Evolutionary conservation across 2,113 vertebrate species (phyloP), one percentile per base, ranked within the genome.

Genomic region (Anhinga rufa): DNA sequence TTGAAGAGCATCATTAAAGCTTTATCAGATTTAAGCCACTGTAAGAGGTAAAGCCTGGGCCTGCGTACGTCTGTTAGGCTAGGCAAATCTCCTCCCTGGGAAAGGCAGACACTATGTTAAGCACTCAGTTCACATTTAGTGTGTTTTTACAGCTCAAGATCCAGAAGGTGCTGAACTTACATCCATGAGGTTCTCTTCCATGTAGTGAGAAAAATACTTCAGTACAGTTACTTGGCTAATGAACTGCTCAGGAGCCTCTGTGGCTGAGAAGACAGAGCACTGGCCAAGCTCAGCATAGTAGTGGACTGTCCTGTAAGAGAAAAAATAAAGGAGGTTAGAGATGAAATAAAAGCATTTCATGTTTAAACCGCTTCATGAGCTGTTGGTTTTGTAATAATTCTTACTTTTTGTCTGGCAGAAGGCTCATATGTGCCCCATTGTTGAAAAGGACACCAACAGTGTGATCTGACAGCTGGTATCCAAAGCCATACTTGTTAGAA

Each of bases 1-100:
- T 99, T 99, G 96, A 99, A 99, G 38, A 99, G 99, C 99, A 99
- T 99, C 99, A 99, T 99, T 92, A 99, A 98, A 85, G 99, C 99
- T 92, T 99, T 99, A 97, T 99, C 99, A 48, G 99, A 99, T 96
- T 99, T 99, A 72, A 99, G 97, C 99, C 99, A 99, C 97, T 99
- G 99, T 78, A 99, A 98, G 88, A 99, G 98, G 97, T 99, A 99
- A 92, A 99, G 98, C 91, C 98, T 98, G 44, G 99, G 98, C 96
- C 99, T 98, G 91, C 99, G 98, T 68, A 98, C 82, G 86, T 99
- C 99, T 16, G 98, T 98, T 74, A 99, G 94, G 75, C 98, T 98
- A 22, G 98, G 98, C 78, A 99, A 95, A 92, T 99, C 99, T 34
- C 99, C 99, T 48, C 99, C 99, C 99, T 99, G 83, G 54, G 64